These are phyloP conservation scores for Leptinotarsa tumamoca DNA, from an alignment of 2,888 invertebrate genomes.

Conservation along the genomic window DNA sequence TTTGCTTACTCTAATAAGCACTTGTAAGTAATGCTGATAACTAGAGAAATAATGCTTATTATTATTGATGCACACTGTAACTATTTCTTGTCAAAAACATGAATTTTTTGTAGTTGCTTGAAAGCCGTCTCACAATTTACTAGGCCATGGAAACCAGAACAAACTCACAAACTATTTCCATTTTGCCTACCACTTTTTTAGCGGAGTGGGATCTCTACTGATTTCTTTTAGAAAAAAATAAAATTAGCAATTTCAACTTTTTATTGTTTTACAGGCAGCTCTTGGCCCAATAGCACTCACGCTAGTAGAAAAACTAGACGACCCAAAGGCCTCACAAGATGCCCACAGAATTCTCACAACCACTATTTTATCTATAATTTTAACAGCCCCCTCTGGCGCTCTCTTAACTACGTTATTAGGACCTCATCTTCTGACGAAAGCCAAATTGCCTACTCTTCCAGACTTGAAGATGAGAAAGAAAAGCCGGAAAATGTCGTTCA, in stretches of 20 bases:
- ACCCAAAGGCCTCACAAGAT: conserved; percentile 68
- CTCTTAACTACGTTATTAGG: conserved; percentile 85
- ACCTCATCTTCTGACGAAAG: conserved; percentile 81
- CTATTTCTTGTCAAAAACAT: too few species aligned
- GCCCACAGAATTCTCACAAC: conserved; percentile 81
- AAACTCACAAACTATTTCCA: too few species aligned
- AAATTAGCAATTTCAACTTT: not conserved
- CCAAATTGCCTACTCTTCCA: conserved; percentile 75
- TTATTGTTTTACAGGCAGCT: conserved; percentile 74
- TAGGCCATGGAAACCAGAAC: too few species aligned
- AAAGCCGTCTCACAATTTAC: too few species aligned
- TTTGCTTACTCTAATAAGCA: too few species aligned
- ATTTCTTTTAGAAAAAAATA: too few species aligned
- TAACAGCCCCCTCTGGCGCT: conserved; percentile 88
- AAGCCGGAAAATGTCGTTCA: conserved; percentile 84
- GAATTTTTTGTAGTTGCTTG: too few species aligned
- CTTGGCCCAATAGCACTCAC: conserved; percentile 83
- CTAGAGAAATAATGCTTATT: too few species aligned
- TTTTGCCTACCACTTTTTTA: too few species aligned
- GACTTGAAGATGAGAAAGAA: conserved; percentile 79
- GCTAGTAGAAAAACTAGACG: conserved; percentile 68
- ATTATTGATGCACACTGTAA: too few species aligned
- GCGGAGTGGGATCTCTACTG: too few species aligned
- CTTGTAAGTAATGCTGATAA: too few species aligned
- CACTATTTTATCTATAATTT: conserved; percentile 83